These are phyloP conservation scores for Rousettus leschenaultii DNA, from an alignment of 2,113 vertebrate genomes.

Conservation along the genomic window DNA sequence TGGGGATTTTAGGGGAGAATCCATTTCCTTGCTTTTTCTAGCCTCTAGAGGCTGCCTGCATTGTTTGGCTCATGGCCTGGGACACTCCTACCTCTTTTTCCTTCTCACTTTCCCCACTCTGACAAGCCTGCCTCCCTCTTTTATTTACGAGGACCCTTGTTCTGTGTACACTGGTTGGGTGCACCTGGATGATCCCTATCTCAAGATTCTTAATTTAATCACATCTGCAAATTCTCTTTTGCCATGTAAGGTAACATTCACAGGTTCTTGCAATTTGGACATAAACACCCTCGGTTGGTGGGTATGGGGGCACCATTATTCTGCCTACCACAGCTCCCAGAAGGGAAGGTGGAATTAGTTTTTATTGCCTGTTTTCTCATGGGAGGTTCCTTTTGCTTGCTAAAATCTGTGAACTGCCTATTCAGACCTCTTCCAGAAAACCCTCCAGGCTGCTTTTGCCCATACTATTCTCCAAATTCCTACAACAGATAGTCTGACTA, in stretches of 20 bases:
- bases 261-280: not conserved
- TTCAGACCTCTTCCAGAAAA: not conserved
- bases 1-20: too few species aligned
- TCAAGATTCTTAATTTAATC: not conserved
- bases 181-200: not conserved
- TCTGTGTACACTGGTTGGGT: not conserved
- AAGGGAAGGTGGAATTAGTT: not conserved
- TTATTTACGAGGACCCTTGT: not conserved
- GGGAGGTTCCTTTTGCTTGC: not conserved
- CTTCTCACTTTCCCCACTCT: not conserved
- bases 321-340: not conserved
- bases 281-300: too few species aligned
- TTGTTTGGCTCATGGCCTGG: not conserved
- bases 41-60: not conserved
- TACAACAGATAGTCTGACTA: not conserved
- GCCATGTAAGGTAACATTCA: not conserved
- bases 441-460: not conserved
- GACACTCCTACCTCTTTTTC: not conserved
- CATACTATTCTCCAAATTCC: not conserved
- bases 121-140: not conserved
- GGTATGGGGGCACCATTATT: not conserved
- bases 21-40: not conserved
- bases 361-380: not conserved
- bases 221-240: not conserved
- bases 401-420: not conserved